Evolutionary conservation across 2,113 vertebrate species (phyloP).

Genomic region (Hippocampus mohnikei): DNA sequence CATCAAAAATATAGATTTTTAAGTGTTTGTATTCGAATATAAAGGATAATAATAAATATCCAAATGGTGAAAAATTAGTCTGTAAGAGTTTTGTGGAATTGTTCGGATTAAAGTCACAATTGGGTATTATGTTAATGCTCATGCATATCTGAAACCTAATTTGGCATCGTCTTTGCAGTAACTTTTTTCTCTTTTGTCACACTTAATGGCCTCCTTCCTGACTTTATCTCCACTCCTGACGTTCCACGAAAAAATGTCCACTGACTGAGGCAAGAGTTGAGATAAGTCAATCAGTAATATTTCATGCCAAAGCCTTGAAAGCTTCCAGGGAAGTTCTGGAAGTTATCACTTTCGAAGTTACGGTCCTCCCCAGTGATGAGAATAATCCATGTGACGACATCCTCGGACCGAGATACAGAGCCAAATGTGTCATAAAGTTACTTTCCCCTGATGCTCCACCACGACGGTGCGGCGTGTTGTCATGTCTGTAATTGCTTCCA

Average conservation of each 20-base stretch:
- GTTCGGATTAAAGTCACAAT: no score
- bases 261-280: not conserved
- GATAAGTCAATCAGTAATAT: conserved; percentile 5
- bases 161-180: conserved; percentile 1
- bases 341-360: not conserved
- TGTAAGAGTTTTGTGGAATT: no score
- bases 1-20: no score
- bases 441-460: conserved; percentile 13
- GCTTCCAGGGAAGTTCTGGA: conserved; percentile 2
- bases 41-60: no score
- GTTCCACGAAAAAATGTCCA: not conserved
- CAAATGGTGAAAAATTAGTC: no score
- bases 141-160: not conserved
- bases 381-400: not conserved
- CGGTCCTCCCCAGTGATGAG: not conserved
- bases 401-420: not conserved
- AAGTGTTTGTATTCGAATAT: no score
- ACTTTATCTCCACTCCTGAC: not conserved
- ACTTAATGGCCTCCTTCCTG: not conserved
- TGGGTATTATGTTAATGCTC: not conserved
- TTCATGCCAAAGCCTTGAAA: not conserved
- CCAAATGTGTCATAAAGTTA: conserved; percentile 6
- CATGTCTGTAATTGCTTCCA: conserved; percentile 70
- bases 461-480: conserved; percentile 19
- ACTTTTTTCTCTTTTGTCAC: not conserved